Evolutionary conservation across 2,888 invertebrate species (phyloP).

Genomic region (Ectropis crepuscularia): DNA sequence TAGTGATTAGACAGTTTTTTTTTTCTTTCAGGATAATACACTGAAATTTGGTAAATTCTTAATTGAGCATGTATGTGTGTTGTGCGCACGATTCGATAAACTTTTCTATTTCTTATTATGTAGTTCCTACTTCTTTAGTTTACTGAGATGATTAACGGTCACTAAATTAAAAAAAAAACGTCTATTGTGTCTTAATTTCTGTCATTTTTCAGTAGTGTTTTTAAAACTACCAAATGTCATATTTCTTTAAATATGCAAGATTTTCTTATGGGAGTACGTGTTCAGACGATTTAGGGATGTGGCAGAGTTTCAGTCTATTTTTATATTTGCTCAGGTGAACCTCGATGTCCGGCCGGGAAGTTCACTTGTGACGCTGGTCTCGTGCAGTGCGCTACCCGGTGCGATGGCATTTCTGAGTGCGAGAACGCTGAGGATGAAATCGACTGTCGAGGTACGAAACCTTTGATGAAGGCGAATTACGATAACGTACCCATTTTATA

Average conservation of each 20-base stretch:
- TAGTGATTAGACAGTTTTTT: no score
- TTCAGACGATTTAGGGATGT: neutral
- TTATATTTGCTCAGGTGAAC: constrained; percentile 47
- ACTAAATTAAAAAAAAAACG: no score
- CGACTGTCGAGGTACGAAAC: constrained; percentile 69
- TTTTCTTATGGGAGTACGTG: neutral
- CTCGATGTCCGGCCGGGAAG: constrained; percentile 55
- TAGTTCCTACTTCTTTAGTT: neutral
- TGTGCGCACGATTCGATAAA: no score
- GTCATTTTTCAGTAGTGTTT: neutral
- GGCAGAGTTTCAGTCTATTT: neutral
- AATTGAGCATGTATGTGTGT: no score
- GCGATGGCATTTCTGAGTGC: constrained; percentile 82
- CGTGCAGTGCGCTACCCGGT: constrained; percentile 58
- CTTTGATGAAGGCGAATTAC: neutral
- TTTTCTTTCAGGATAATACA: no score
- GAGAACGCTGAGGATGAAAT: constrained; percentile 86
- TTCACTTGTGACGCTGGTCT: constrained; percentile 58
- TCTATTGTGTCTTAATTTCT: neutral
- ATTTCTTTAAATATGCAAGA: neutral
- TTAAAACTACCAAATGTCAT: neutral
- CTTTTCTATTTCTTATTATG: no score
- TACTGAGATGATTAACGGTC: no score
- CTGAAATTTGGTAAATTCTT: no score
- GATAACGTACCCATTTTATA: neutral